Conservation (phyloP, 53 echinoderm and acorn worm genomes). For the Crossaster papposus region DNA sequence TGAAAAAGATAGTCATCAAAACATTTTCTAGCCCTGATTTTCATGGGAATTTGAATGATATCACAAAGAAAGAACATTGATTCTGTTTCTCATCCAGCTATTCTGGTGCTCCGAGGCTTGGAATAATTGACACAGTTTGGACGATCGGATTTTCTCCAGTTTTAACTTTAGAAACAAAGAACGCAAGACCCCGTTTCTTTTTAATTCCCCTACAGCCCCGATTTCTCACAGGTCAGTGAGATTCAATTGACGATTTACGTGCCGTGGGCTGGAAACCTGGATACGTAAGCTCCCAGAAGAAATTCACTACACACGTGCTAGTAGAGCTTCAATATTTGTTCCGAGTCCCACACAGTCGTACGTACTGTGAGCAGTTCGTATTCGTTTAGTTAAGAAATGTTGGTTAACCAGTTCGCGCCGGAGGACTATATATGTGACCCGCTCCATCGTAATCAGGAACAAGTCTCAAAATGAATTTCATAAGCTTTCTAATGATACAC, state of each 20-base stretch:
- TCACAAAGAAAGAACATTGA: background rate
- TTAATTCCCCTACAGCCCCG: background rate
- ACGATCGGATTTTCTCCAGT: background rate
- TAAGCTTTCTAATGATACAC: too few relatives aligned
- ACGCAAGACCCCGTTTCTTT: background rate
- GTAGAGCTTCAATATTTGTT: background rate
- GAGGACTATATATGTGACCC: too few relatives aligned
- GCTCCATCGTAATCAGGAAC: too few relatives aligned
- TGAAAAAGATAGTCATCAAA: background rate
- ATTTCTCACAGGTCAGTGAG: constrained; percentile 12
- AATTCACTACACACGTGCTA: background rate
- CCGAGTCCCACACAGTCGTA: background rate
- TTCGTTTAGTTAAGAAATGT: too few relatives aligned
- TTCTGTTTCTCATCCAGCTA: background rate
- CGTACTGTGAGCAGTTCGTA: too few relatives aligned
- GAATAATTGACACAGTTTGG: constrained; percentile 25
- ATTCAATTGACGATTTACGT: constrained; percentile 6
- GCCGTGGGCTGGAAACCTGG: background rate
- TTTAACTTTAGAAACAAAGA: background rate
- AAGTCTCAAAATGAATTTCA: too few relatives aligned
- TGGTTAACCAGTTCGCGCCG: too few relatives aligned
- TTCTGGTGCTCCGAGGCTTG: background rate
- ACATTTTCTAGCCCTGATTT: background rate
- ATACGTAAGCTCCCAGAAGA: background rate
- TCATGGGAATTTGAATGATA: background rate